Evolutionary conservation across 2,113 vertebrate species (phyloP).

Genomic region (Dipodomys ordii): DNA sequence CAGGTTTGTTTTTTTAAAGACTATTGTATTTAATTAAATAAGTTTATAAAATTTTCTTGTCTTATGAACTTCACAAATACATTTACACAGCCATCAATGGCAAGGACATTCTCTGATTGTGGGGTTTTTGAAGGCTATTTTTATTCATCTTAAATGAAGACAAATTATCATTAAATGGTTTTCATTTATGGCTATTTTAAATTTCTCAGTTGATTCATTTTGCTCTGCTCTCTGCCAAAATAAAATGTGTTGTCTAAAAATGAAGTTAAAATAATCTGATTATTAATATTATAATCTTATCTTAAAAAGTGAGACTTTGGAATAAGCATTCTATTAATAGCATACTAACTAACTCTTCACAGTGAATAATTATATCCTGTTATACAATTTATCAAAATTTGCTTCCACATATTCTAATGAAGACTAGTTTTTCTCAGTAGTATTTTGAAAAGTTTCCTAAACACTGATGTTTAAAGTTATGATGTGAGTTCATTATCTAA

Average conservation of each 20-base stretch:
- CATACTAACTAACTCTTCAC: constrained; percentile 21
- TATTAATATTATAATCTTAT: constrained; percentile 30
- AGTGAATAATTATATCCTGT: constrained; percentile 32
- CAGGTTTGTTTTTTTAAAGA: constrained; percentile 41
- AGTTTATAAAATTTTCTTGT: constrained; percentile 19
- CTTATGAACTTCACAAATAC: constrained; percentile 17
- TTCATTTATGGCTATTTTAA: constrained; percentile 51
- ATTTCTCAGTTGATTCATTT: constrained; percentile 37
- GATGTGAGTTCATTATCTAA: constrained; percentile 57
- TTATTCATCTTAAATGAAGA: constrained; percentile 49
- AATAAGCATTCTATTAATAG: constrained; percentile 1
- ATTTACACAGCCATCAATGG: constrained; percentile 43
- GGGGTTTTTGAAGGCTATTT: constrained; percentile 47
- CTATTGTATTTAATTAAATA: constrained; percentile 44
- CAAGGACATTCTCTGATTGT: constrained; percentile 23
- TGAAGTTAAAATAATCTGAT: constrained; percentile 39
- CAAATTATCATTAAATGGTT: constrained; percentile 27
- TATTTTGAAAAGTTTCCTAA: constrained; percentile 42
- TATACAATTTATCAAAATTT: constrained; percentile 48
- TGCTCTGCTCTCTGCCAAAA: constrained; percentile 36
- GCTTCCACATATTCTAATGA: constrained; percentile 41
- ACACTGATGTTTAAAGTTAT: constrained; percentile 56
- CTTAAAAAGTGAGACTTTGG: constrained; percentile 32
- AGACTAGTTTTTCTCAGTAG: constrained; percentile 30
- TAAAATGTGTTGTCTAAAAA: neutral